A percentile compares a stretch with the other conserved stretches of the same genome.
Conservation (phyloP, 2,797 vertebrate genomes). For the Potorous gilbertii region DNA sequence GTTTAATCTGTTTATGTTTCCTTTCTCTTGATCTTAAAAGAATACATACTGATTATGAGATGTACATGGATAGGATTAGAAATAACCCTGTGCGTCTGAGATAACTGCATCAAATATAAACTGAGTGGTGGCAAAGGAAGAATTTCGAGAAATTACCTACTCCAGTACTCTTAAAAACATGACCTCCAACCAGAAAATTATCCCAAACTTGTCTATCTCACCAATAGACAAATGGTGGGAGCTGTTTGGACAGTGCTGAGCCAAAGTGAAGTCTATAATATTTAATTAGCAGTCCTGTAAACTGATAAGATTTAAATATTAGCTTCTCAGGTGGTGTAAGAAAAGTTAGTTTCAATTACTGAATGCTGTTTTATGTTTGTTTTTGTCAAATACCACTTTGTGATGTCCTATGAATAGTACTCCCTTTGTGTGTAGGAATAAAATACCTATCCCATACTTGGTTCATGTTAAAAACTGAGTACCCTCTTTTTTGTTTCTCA, state of each 20-base stretch:
- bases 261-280: neutral
- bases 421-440: neutral
- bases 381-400: neutral
- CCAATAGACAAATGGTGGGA: neutral
- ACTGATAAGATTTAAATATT: neutral
- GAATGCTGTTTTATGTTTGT: neutral
- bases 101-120: neutral
- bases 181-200: neutral
- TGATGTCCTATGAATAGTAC: neutral
- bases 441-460: neutral
- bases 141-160: neutral
- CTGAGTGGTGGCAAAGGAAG: neutral
- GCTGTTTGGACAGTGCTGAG: neutral
- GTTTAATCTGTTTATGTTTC: neutral
- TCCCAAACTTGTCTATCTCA: neutral
- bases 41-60: neutral
- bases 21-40: neutral
- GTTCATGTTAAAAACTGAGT: neutral
- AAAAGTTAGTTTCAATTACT: neutral
- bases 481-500: neutral
- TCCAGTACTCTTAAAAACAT: neutral
- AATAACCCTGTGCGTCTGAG: neutral
- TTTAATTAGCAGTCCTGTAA: neutral
- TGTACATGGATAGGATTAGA: neutral
- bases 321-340: neutral